Evolutionary conservation across 2,888 invertebrate genomes (phyloP).

Genomic region (Cordilura impudica): DNA sequence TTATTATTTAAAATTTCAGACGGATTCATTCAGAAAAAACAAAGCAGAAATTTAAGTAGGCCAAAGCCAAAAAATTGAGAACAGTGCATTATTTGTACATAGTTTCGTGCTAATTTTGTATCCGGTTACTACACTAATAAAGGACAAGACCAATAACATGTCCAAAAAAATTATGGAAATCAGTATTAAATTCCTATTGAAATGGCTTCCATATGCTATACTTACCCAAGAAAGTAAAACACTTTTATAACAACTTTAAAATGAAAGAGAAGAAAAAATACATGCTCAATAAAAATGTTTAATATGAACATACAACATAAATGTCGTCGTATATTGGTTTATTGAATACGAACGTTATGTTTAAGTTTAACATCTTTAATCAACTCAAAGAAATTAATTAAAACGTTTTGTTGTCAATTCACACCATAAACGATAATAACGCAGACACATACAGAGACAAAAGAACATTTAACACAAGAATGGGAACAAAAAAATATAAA

Average conservation of each 20-base stretch:
- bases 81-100: too few species aligned
- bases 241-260: constrained; percentile 22
- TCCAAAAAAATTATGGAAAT: too few species aligned
- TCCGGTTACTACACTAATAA: too few species aligned
- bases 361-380: constrained; percentile 64
- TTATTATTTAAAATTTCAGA: too few species aligned
- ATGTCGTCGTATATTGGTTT: background rate
- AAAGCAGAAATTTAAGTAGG: too few species aligned
- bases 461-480: constrained; percentile 31
- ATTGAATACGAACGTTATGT: constrained; percentile 42
- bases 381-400: constrained; percentile 66
- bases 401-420: constrained; percentile 66
- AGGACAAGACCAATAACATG: too few species aligned
- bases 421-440: constrained; percentile 64
- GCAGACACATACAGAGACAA: constrained; percentile 16
- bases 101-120: too few species aligned
- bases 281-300: constrained; percentile 15
- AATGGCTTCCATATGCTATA: too few species aligned
- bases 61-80: too few species aligned
- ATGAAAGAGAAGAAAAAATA: constrained; percentile 2
- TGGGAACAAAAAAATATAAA: too few species aligned
- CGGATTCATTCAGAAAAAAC: too few species aligned
- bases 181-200: too few species aligned
- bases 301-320: background rate
- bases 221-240: background rate